These are phyloP conservation scores for Podiceps cristatus DNA, from an alignment of 2,113 vertebrate species.

Conservation along the genomic window DNA sequence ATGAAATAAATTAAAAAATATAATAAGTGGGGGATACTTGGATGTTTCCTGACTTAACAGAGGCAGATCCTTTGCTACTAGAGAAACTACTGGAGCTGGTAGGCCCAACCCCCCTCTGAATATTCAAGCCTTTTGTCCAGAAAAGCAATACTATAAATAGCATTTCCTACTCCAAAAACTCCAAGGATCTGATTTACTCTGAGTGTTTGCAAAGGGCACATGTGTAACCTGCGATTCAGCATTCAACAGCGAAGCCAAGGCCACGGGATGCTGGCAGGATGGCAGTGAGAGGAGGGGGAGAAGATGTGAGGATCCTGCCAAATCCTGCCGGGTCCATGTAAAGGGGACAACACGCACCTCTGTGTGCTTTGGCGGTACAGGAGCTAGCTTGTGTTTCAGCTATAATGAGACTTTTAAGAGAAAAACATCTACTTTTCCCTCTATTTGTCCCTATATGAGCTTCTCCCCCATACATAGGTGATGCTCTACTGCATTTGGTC, in stretches of 20 bases:
- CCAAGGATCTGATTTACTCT: background rate
- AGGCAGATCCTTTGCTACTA: background rate
- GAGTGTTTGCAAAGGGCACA: background rate
- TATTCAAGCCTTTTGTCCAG: background rate
- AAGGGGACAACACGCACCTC: background rate
- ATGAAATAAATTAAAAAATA: background rate
- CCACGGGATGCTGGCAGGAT: rapidly evolving
- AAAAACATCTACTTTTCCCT: background rate
- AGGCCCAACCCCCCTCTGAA: background rate
- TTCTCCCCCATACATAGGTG: background rate
- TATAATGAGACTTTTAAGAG: background rate
- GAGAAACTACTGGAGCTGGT: background rate
- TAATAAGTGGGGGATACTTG: background rate
- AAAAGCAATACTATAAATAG: background rate
- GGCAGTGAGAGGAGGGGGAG: rapidly evolving
- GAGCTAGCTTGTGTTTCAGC: background rate
- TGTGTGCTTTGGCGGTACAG: rapidly evolving
- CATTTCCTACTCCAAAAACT: background rate
- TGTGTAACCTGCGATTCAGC: background rate
- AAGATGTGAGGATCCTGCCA: background rate
- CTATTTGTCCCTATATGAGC: background rate
- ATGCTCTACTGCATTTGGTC: background rate
- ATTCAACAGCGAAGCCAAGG: background rate
- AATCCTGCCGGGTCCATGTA: background rate
- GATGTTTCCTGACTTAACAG: background rate